phyloP scores from a whole-genome alignment of 2,888 invertebrate genomes.

The Aquatica leii region DNA sequence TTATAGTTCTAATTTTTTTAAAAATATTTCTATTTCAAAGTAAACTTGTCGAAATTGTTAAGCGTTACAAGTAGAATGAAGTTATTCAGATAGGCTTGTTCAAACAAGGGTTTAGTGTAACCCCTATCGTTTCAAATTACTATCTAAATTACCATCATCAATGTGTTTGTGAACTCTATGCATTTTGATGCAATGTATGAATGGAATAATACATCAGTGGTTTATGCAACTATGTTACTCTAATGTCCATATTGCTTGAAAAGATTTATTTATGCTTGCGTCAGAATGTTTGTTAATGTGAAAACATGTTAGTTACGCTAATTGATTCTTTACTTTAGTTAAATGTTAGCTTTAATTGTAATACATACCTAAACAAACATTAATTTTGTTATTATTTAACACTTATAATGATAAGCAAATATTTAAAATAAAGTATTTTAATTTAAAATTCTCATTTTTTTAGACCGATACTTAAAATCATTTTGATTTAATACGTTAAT shows the following conservation, averaged over 20 bases:
- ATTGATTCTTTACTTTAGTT: too few species aligned
- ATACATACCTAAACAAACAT: not conserved
- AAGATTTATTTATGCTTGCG: slow-evolving; percentile 15
- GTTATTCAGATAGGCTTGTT: too few species aligned
- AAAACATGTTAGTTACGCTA: not conserved
- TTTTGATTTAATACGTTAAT: too few species aligned
- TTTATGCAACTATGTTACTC: slow-evolving; percentile 29
- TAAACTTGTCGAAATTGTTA: too few species aligned
- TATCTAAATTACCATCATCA: slow-evolving; percentile 38
- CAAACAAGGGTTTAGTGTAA: not conserved
- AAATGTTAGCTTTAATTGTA: too few species aligned
- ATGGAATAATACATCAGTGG: slow-evolving; percentile 35
- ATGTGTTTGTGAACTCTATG: slow-evolving; percentile 35
- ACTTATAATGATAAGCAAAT: not conserved
- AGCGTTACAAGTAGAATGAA: too few species aligned
- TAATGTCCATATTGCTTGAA: slow-evolving; percentile 19
- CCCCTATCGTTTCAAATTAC: not conserved
- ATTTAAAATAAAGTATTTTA: too few species aligned
- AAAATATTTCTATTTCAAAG: too few species aligned
- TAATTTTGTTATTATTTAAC: not conserved
- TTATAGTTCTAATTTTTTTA: too few species aligned
- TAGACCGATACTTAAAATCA: too few species aligned
- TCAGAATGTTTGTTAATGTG: not conserved
- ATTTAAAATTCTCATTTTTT: too few species aligned
- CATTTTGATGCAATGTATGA: slow-evolving; percentile 36